phyloP scores from a whole-genome alignment of 2,888 invertebrate species.

The Agriotes lineatus region DNA sequence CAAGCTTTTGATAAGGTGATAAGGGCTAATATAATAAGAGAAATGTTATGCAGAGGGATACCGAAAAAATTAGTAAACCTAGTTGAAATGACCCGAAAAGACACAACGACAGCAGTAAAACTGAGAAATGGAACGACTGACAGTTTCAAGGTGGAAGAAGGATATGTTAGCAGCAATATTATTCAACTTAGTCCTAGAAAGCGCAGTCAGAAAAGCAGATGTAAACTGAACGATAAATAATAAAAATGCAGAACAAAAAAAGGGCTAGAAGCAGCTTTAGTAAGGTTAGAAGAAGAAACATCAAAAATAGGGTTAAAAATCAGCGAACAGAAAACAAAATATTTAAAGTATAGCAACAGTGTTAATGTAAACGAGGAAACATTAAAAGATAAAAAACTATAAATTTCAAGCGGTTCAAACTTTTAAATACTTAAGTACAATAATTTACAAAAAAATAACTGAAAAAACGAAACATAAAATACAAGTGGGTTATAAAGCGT shows the following conservation, averaged over 20 bases:
- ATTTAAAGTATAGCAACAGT: background rate
- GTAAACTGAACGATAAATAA: background rate
- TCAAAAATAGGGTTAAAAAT: background rate
- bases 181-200: slow-evolving; percentile 3
- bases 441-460: background rate
- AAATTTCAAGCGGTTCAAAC: background rate
- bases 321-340: background rate
- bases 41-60: background rate
- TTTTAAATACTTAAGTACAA: background rate
- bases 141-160: slow-evolving; percentile 1
- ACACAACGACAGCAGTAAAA: slow-evolving; percentile 9
- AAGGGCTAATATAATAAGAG: slow-evolving; percentile 2
- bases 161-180: slow-evolving; percentile 7
- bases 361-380: too few species aligned
- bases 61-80: slow-evolving; percentile 14
- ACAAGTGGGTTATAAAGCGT: background rate
- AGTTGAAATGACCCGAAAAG: background rate
- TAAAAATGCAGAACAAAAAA: slow-evolving; percentile 7
- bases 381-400: background rate
- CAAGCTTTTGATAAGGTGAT: slow-evolving; percentile 24
- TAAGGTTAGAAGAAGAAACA: slow-evolving; percentile 3
- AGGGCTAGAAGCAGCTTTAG: background rate
- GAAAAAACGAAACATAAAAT: slow-evolving; percentile 17
- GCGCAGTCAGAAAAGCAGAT: slow-evolving; percentile 3
- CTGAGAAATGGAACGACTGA: slow-evolving; percentile 6